Base-by-base conservation (phyloP, 2,888 invertebrate genomes). In the Papilio gigon region DNA sequence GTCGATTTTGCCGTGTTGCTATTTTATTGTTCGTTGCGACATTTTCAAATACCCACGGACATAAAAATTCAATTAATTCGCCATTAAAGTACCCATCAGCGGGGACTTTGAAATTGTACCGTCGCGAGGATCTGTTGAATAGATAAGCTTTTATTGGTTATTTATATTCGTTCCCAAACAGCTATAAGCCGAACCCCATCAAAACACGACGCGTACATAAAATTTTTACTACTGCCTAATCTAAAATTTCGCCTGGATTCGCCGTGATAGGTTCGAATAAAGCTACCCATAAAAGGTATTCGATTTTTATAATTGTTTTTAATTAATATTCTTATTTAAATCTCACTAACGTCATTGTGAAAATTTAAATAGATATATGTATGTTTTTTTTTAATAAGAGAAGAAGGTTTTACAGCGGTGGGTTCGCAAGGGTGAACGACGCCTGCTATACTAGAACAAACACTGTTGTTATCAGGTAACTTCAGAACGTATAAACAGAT, bases 181-280 rank as follows among this genome's bases (percentile, higher is more conserved):
- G 35, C 30, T 61, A 53, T 58, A 70, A 27, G 61, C 61, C 61
- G 72, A 33, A 73, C 78, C 76, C 81, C 81, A 83, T 85, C 84
- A 82, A 84, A 81, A 76, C 74, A 74, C 68, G 67, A 72, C 74
- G 76, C 76, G 80, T 81, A 83, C 87, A 80, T 88, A 87, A 81
- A 40, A 60, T 4, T 72, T 88, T 90, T 86, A 90, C 81, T 84
- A 81, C 85, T 74, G 76, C 77, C 85, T 87, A 88, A 91, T 90
- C 89, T 89, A 40, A 84, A 87, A 85, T 87, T 90, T 91, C 77
- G 90, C 90, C 80, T 80, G 84, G 83, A 87, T 90, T 90, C 83
- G 89, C 89, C 77, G 78, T 68, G 47, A 70, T 68, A 68, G 78
- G 77, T 68, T 73, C 68, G 71, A 40, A 70, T 80, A 79, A 84